A percentile compares a stretch with the other conserved stretches of the same genome.
Conservation (phyloP, 2,797 vertebrate genomes). For the Agapornis canus region DNA sequence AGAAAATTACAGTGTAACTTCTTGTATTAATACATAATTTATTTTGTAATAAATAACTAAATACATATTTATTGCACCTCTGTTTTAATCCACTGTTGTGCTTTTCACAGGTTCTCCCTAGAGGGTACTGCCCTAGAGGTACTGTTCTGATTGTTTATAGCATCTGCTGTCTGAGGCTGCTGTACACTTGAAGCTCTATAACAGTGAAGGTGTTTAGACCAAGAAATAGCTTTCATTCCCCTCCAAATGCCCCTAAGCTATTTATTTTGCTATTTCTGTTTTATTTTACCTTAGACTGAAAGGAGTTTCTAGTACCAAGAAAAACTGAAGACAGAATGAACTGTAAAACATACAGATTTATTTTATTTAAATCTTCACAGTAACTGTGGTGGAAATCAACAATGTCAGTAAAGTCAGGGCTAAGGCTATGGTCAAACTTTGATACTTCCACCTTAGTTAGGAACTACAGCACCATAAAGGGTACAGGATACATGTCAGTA, state of each 20-base stretch:
- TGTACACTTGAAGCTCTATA: neutral
- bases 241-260: slow-evolving; percentile 29
- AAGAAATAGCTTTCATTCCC: slow-evolving; percentile 39
- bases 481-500: neutral
- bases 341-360: neutral
- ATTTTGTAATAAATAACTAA: slow-evolving; percentile 71
- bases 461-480: neutral
- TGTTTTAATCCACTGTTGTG: slow-evolving; percentile 12
- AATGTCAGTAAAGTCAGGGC: neutral
- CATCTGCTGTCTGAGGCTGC: slow-evolving; percentile 43
- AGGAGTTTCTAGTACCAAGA: slow-evolving; percentile 29
- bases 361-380: neutral
- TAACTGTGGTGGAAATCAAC: neutral
- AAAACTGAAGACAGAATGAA: neutral
- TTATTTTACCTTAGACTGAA: slow-evolving; percentile 36
- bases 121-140: neutral
- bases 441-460: neutral
- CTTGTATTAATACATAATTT: slow-evolving; percentile 71
- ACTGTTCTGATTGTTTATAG: neutral
- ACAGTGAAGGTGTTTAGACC: slow-evolving; percentile 5
- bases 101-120: neutral
- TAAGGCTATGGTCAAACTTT: neutral
- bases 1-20: slow-evolving; percentile 70
- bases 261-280: slow-evolving; percentile 67
- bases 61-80: slow-evolving; percentile 15